Conservation (phyloP, 1,140 invertebrate species). For the Diorhabda elongata region DNA sequence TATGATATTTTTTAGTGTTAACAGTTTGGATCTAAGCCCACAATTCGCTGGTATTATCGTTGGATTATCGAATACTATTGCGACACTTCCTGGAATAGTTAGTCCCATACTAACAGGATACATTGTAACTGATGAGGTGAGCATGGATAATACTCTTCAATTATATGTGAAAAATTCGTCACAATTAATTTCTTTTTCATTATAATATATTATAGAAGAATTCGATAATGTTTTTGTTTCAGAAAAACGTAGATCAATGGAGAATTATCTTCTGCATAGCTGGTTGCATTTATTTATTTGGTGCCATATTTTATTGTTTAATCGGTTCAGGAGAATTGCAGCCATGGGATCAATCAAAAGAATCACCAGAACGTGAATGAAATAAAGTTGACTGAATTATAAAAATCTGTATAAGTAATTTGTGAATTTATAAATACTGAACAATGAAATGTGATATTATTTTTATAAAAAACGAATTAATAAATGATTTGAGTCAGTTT, state of each 20-base stretch:
- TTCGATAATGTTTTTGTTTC: slow-evolving; percentile 24
- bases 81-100: slow-evolving; percentile 83
- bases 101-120: slow-evolving; percentile 77
- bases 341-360: slow-evolving; percentile 41
- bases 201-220: too few species aligned
- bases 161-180: too few species aligned
- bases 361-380: too few species aligned
- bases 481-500: too few species aligned
- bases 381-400: too few species aligned
- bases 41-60: slow-evolving; percentile 77
- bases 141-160: not conserved
- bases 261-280: slow-evolving; percentile 55
- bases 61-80: slow-evolving; percentile 85
- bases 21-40: slow-evolving; percentile 83
- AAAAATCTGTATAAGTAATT: too few species aligned
- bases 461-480: too few species aligned
- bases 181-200: too few species aligned
- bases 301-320: slow-evolving; percentile 51
- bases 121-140: slow-evolving; percentile 56
- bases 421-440: too few species aligned
- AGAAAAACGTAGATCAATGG: slow-evolving; percentile 54
- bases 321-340: slow-evolving; percentile 47
- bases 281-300: slow-evolving; percentile 49
- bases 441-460: too few species aligned
- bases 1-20: slow-evolving; percentile 61